phyloP scores from a whole-genome alignment of 2,888 invertebrate genomes.

The Pseudanteris insignis region DNA sequence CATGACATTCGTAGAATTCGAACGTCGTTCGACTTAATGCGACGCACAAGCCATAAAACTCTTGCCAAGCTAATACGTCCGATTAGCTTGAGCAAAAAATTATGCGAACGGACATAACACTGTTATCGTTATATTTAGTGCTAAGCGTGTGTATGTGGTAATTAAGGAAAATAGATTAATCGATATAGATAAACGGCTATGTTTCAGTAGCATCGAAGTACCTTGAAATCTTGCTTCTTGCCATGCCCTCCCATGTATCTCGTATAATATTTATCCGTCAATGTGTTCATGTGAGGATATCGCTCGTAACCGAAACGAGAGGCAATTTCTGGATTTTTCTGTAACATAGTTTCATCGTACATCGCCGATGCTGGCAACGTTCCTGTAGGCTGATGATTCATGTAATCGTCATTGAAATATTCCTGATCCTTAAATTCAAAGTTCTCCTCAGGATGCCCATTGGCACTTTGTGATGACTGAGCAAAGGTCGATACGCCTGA shows the following conservation, averaged over 20 bases:
- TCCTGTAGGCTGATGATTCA: constrained; percentile 66
- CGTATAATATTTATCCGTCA: constrained; percentile 73
- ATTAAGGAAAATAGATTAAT: no score
- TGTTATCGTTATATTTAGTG: no score
- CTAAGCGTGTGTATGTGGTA: no score
- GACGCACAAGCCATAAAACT: no score
- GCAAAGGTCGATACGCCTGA: constrained; percentile 67
- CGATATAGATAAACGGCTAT: no score
- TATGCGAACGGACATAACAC: no score
- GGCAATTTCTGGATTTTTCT: constrained; percentile 56
- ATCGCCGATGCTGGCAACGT: constrained; percentile 65
- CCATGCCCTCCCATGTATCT: constrained; percentile 67
- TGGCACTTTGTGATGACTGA: constrained; percentile 61
- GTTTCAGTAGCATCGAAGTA: no score
- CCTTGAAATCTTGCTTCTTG: constrained; percentile 77
- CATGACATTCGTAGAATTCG: neutral
- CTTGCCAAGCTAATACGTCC: no score
- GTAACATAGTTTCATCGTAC: constrained; percentile 62
- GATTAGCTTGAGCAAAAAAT: no score
- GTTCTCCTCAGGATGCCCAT: constrained; percentile 70
- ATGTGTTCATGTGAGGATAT: constrained; percentile 72
- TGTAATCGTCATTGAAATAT: constrained; percentile 66
- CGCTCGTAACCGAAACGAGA: constrained; percentile 72
- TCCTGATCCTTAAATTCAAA: constrained; percentile 80
- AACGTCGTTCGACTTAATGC: no score